These are phyloP conservation scores for Ahaetulla prasina DNA, from an alignment of 2,113 vertebrate species.

Conservation along the genomic window DNA sequence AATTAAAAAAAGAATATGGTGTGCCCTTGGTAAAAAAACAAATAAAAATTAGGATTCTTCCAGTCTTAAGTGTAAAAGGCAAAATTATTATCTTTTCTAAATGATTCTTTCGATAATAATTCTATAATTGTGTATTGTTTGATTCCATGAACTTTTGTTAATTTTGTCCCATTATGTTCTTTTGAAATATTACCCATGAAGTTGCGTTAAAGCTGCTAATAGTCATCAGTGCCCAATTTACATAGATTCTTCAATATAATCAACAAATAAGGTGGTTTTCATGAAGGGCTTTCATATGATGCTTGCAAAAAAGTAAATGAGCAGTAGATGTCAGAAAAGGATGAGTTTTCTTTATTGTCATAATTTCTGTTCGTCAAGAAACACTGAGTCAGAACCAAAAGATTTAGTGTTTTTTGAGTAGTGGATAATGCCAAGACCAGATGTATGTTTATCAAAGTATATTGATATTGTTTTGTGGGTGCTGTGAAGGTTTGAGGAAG, in stretches of 20 bases:
- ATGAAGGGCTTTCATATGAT: neutral
- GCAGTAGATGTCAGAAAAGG: neutral
- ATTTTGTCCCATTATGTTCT: neutral
- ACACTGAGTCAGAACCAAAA: neutral
- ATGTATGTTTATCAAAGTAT: neutral
- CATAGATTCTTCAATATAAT: neutral
- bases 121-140: neutral
- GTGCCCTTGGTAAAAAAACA: neutral
- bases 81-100: neutral
- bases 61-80: neutral
- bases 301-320: neutral
- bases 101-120: neutral
- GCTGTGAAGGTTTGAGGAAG: neutral
- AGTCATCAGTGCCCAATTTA: neutral
- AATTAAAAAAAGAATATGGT: neutral
- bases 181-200: neutral
- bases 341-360: neutral
- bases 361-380: neutral
- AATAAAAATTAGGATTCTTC: neutral
- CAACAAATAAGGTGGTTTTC: constrained; percentile 1
- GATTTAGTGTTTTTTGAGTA: neutral
- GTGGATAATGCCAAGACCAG: neutral
- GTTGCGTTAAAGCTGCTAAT: neutral
- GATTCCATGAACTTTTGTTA: neutral
- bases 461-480: neutral